Conservation (phyloP, 2,888 invertebrate species). For the Orthonychiurus folsomi region DNA sequence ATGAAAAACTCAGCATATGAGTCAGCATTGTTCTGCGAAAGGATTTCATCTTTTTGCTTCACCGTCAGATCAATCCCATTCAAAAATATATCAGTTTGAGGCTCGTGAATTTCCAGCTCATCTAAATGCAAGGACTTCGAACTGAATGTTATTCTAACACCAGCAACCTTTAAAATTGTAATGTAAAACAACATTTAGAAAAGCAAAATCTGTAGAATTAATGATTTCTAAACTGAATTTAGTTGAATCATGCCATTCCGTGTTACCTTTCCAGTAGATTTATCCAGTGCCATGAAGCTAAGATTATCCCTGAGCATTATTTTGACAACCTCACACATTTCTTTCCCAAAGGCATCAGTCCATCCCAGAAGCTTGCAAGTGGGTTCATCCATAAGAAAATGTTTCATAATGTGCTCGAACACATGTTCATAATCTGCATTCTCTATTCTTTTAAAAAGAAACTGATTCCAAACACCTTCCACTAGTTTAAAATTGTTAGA, state of each 20-base stretch:
- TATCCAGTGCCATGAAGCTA: slow-evolving; percentile 30
- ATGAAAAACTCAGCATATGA: slow-evolving; percentile 20
- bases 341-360: slow-evolving; percentile 14
- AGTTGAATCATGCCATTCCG: no score
- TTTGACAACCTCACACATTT: slow-evolving; percentile 22
- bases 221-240: neutral
- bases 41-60: slow-evolving; percentile 7
- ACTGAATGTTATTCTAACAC: slow-evolving; percentile 4
- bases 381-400: slow-evolving; percentile 6
- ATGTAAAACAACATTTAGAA: neutral
- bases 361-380: neutral
- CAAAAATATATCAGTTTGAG: neutral
- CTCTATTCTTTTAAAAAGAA: slow-evolving; percentile 16
- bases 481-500: neutral
- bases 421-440: slow-evolving; percentile 13
- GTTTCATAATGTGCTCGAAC: slow-evolving; percentile 12
- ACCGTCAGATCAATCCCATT: slow-evolving; percentile 7
- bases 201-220: neutral
- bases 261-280: slow-evolving; percentile 25
- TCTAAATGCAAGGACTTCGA: neutral
- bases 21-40: slow-evolving; percentile 12
- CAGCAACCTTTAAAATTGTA: slow-evolving; percentile 14
- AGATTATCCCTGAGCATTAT: slow-evolving; percentile 25
- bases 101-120: neutral
- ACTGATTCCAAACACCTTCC: slow-evolving; percentile 16